These are phyloP conservation scores for Phyllopteryx taeniolatus DNA, from an alignment of 2,113 vertebrate genomes.

Conservation along the genomic window DNA sequence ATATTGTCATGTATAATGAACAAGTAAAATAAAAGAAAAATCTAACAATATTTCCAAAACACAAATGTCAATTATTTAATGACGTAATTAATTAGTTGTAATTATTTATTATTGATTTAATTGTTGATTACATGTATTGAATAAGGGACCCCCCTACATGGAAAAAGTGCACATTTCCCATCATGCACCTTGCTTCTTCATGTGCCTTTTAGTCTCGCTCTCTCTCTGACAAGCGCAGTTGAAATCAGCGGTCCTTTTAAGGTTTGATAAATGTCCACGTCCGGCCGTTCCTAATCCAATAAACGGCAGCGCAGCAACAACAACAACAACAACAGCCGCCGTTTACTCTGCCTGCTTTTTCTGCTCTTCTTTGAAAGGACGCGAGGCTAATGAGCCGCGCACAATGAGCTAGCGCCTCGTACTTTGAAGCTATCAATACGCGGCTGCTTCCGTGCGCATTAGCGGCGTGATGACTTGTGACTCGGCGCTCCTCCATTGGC, in stretches of 20 bases:
- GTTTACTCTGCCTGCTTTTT: background rate
- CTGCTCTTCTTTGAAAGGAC: slow-evolving; percentile 81
- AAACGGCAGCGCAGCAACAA: background rate
- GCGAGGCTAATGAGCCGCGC: slow-evolving; percentile 94
- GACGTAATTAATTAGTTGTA: no score
- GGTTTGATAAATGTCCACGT: slow-evolving; percentile 3
- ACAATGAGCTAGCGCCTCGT: slow-evolving; percentile 96
- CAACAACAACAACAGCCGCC: background rate
- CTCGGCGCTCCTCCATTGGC: slow-evolving; percentile 89
- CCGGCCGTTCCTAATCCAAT: background rate
- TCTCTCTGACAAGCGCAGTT: background rate
- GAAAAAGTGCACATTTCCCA: no score
- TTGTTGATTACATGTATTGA: no score
- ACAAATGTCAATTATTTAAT: no score
- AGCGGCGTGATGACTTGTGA: slow-evolving; percentile 95
- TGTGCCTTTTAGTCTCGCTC: background rate
- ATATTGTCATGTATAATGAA: no score
- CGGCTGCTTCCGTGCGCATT: slow-evolving; percentile 90
- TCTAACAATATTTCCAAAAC: no score
- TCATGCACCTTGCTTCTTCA: background rate
- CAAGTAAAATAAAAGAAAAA: no score
- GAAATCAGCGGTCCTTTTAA: background rate
- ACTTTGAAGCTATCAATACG: slow-evolving; percentile 99
- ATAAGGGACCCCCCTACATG: no score
- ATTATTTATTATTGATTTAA: no score